phyloP scores from a whole-genome alignment of 2,797 vertebrate species.

The Channa striata region DNA sequence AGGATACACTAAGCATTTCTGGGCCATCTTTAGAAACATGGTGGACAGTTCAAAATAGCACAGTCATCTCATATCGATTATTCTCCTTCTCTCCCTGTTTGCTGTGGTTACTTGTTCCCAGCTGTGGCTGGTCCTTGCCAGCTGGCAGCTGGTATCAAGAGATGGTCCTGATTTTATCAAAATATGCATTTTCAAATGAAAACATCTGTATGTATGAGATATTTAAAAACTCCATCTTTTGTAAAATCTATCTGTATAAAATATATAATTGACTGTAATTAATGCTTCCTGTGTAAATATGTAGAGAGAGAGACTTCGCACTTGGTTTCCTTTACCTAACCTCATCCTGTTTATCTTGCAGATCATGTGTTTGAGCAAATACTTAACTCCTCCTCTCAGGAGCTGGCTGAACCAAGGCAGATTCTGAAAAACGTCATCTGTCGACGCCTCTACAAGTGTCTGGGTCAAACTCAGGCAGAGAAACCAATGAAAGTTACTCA shows the following conservation, averaged over 20 bases:
- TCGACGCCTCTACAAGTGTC: slow-evolving; percentile 90
- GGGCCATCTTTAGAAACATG: slow-evolving; percentile 1
- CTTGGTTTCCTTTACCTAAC: neutral
- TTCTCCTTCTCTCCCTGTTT: neutral
- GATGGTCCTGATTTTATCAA: neutral
- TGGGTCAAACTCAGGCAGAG: slow-evolving; percentile 89
- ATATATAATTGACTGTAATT: neutral
- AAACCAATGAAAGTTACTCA: slow-evolving; percentile 48
- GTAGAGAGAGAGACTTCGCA: no score
- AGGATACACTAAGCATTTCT: neutral
- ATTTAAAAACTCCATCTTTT: neutral
- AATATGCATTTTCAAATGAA: neutral
- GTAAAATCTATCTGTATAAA: neutral
- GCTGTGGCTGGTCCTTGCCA: no score
- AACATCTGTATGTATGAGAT: no score
- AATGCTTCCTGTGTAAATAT: no score
- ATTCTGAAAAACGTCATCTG: slow-evolving; percentile 88
- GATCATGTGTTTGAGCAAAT: slow-evolving; percentile 93
- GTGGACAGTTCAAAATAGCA: neutral
- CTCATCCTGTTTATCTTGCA: slow-evolving; percentile 64
- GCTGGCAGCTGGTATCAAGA: neutral
- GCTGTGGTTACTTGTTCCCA: neutral
- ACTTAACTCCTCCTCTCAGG: slow-evolving; percentile 85
- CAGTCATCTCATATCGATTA: neutral
- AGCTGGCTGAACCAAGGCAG: slow-evolving; percentile 83